Evolutionary conservation across 1,140 invertebrate genomes (phyloP), one percentile per base, ranked within the genome.

Genomic region (Steinernema khuongi): DNA sequence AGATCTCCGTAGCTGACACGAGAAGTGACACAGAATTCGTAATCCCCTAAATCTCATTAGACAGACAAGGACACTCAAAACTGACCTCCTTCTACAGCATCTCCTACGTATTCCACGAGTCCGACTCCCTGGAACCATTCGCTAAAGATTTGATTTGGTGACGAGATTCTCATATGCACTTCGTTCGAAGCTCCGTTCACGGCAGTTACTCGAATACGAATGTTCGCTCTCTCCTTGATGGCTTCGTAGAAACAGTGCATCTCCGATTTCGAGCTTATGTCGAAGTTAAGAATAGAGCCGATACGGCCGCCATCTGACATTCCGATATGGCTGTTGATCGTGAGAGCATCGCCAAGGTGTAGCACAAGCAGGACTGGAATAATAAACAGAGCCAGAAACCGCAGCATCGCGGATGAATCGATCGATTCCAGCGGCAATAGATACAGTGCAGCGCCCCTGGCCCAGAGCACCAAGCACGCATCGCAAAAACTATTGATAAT

Each of bases 401-500:
- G 36, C 36, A 7, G n/a, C 36, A 41, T 41, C 36, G n/a, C 36
- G 36, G n/a, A 11, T n/a, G 36, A 17, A 60, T 60, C 22, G 50
- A 60, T 60, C 50, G 50, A 22, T 22, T 60, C 14, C 50, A 60
- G 22, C 4, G 50, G 22, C n/a, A 17, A 26, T 14, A 60, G 26
- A 41, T n/a, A 41, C 36, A 41, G 7, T 60, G 50, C n/a, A n/a
- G n/a, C 14, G 4, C 50, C 26, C 50, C 50, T n/a, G n/a, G n/a
- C 36, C n/a, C 7, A 41, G n/a, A 41, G 36, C 50, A 60, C n/a
- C n/a, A n/a, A n/a, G n/a, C n/a, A n/a, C n/a, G 50, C 50, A 60
- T 60, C 50, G 50, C 50, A 60, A 60, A 60, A 60, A 60, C 50
- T n/a, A 60, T 60, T 60, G 50, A 60, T 60, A 60, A 60, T 60